A percentile compares a stretch with the other conserved stretches of the same genome.
phyloP scores from a whole-genome alignment of 2,888 invertebrate genomes.

The Plusia festucae region DNA sequence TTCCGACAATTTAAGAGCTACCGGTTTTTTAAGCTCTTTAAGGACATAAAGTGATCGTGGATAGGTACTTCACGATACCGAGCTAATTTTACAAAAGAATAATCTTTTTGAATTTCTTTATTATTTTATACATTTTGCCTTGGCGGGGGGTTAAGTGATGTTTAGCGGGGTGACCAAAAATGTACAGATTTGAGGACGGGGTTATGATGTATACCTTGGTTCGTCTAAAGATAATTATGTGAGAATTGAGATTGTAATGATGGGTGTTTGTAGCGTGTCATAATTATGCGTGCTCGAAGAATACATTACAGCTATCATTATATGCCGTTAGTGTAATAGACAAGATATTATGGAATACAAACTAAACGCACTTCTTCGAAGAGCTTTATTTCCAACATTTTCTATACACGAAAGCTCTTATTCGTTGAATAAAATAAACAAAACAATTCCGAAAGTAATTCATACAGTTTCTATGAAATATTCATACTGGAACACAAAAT shows the following conservation, averaged over 20 bases:
- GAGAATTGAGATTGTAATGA: background rate
- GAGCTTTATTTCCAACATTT: background rate
- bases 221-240: background rate
- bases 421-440: background rate
- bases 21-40: constrained; percentile 64
- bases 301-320: background rate
- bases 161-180: background rate
- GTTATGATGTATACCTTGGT: background rate
- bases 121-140: background rate
- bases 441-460: background rate
- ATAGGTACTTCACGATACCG: constrained; percentile 40
- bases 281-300: background rate
- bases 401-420: background rate
- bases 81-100: constrained; percentile 11
- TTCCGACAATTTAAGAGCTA: constrained; percentile 63
- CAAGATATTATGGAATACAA: background rate
- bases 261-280: background rate
- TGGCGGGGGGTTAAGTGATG: background rate
- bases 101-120: background rate
- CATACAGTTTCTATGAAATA: background rate
- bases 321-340: background rate
- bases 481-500: background rate
- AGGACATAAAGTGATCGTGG: constrained; percentile 49
- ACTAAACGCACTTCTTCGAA: background rate
- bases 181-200: background rate